These are phyloP conservation scores for Heliconius hermathena DNA, from an alignment of 1,140 invertebrate genomes.

Conservation along the genomic window DNA sequence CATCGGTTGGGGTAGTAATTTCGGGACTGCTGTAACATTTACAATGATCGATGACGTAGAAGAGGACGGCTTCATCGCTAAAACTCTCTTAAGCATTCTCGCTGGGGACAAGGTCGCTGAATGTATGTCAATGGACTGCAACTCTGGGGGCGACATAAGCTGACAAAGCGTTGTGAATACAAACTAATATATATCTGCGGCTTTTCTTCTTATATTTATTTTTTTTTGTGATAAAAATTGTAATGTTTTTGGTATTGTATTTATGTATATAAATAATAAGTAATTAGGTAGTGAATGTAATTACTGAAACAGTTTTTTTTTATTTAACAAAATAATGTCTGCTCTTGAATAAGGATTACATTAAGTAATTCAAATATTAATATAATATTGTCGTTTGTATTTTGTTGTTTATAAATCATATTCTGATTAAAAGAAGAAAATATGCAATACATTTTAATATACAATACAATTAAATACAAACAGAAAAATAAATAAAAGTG, in stretches of 20 bases:
- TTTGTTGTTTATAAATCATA: too few species aligned
- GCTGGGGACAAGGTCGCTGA: slow-evolving; percentile 71
- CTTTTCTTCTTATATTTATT: background rate
- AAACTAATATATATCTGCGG: slow-evolving; percentile 11
- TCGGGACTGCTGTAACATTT: slow-evolving; percentile 68
- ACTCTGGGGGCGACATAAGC: slow-evolving; percentile 70
- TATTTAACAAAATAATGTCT: background rate
- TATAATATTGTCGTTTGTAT: too few species aligned
- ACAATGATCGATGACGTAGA: slow-evolving; percentile 69
- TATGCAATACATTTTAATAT: background rate
- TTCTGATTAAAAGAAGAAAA: background rate
- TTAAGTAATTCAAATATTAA: background rate
- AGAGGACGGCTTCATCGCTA: slow-evolving; percentile 65
- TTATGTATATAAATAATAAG: too few species aligned
- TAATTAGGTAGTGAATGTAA: too few species aligned
- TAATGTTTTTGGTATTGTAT: background rate
- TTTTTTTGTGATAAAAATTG: background rate
- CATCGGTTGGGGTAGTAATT: slow-evolving; percentile 62
- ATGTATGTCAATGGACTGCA: slow-evolving; percentile 77
- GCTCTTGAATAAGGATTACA: background rate
- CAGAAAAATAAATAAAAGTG: background rate
- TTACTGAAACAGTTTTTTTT: background rate
- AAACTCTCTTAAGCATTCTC: slow-evolving; percentile 67
- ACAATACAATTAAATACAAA: background rate
- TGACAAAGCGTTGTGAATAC: slow-evolving; percentile 47